Percentiles rank a stretch among this genome's conserved stretches.
Evolutionary conservation across 2,113 vertebrate species (phyloP).

Genomic region (Neotragus moschatus): DNA sequence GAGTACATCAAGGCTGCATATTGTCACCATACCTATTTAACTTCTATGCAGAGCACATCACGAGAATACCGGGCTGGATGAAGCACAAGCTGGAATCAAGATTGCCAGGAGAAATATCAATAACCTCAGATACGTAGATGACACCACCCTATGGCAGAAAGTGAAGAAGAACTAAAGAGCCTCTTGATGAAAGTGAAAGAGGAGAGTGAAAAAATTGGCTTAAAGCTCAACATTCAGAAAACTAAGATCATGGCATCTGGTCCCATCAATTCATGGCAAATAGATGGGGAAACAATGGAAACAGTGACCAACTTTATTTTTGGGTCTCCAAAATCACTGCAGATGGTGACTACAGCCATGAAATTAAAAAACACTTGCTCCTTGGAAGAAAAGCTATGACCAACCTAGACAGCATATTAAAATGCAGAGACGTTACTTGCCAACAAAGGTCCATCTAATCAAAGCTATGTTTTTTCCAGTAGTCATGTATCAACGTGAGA

Average conservation of each 20-base stretch:
- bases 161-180: neutral
- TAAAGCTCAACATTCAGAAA: neutral
- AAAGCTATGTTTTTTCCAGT: neutral
- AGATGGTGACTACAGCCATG: neutral
- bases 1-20: neutral
- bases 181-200: neutral
- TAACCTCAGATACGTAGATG: neutral
- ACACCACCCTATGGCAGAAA: neutral
- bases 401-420: neutral
- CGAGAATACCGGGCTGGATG: neutral
- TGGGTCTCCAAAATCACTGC: neutral
- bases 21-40: neutral
- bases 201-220: neutral
- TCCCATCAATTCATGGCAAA: neutral
- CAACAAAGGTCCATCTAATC: neutral
- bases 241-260: neutral
- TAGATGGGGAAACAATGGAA: neutral
- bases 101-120: neutral
- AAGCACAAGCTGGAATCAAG: neutral
- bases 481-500: neutral
- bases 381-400: neutral
- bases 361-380: neutral
- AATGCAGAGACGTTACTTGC: neutral
- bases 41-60: neutral
- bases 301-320: neutral